phyloP scores from a whole-genome alignment of 1,140 invertebrate species.

The Aphelinus certus region DNA sequence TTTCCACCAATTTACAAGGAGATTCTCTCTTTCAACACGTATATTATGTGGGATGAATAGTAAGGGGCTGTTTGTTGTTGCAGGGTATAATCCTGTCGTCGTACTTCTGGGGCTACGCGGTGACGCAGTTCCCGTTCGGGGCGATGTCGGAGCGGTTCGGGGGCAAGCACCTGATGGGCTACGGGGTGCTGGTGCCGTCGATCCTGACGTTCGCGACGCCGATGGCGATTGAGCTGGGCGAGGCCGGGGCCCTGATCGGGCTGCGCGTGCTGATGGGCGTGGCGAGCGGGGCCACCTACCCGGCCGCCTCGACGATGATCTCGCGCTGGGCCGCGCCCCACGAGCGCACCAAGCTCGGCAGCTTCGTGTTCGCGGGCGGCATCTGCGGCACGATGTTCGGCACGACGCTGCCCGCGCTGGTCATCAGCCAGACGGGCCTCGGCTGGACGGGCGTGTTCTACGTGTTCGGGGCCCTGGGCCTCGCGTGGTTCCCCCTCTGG shows the following conservation, averaged over 20 bases:
- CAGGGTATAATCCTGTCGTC: constrained; percentile 67
- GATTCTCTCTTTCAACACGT: neutral
- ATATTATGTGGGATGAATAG: too few relatives aligned
- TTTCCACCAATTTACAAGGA: neutral
- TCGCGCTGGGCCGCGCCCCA: constrained; percentile 52
- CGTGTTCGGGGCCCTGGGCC: constrained; percentile 11
- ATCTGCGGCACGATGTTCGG: constrained; percentile 16
- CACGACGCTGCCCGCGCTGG: constrained; percentile 7
- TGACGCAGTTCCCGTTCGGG: constrained; percentile 71
- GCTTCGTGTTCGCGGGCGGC: constrained; percentile 59
- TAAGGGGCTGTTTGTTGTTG: neutral
- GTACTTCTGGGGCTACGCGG: constrained; percentile 71
- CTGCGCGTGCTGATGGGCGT: constrained; percentile 63
- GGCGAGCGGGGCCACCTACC: constrained; percentile 56
- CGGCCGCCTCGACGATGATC: constrained; percentile 65
- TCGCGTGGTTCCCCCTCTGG: constrained; percentile 34
- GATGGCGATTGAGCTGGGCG: constrained; percentile 42
- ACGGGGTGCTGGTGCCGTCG: constrained; percentile 61
- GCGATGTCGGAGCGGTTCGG: constrained; percentile 67
- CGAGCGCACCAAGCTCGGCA: constrained; percentile 54
- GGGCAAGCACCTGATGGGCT: constrained; percentile 68
- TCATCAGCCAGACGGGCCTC: constrained; percentile 3
- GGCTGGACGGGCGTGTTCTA: constrained; percentile 19
- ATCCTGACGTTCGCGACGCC: constrained; percentile 64
- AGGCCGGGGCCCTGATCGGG: constrained; percentile 47